Base-by-base conservation (phyloP, 2,797 vertebrate genomes). In the Coranthus polyacanthus region DNA sequence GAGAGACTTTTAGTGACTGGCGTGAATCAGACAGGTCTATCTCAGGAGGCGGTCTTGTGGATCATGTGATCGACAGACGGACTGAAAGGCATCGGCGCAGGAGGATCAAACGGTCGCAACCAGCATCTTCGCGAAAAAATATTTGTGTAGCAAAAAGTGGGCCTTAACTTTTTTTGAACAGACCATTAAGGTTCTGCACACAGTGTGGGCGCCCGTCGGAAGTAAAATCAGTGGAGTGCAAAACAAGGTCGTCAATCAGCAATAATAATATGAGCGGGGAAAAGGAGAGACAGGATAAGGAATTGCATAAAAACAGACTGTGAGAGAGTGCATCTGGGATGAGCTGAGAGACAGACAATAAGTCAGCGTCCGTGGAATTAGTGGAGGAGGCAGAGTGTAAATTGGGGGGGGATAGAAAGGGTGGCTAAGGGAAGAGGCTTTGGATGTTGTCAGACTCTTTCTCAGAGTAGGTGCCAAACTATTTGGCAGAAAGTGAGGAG, bases 361-460 rank as follows among this genome's bases (percentile, higher is more conserved):
- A 73, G 53, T 75, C 69, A 66, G 73, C 64, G 62, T 56, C 71
- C 50, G 47, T 16, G 49, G 64, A 51, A 81, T 75, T 74, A 77
- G 56, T 22, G 39, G 18, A 62, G 38, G 13, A 62, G 67, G 49
- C 39, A 36, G 22, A 55, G 36, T 73, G 74, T 81, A 77, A 84
- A 82, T 73, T 82, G 73, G n/a, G 11, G n/a, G 11, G 9, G 16
- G 12, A 56, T 53, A 65, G 55, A 75, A 72, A 78, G 38, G 56
- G 24, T 60, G 58, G 60, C 38, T 26, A 11, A 24, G 46, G 24
- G 69, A 56, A 57, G 68, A 51, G 53, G 75, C 60, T 71, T 46
- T 72, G 64, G 67, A 67, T 67, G 46, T 70, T 74, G 63, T 81
- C 42, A 62, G 37, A 26, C 20, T 60, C 62, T 38, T 67, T 72